Conservation (phyloP, 1,140 invertebrate genomes). For the Bombus ignitus region DNA sequence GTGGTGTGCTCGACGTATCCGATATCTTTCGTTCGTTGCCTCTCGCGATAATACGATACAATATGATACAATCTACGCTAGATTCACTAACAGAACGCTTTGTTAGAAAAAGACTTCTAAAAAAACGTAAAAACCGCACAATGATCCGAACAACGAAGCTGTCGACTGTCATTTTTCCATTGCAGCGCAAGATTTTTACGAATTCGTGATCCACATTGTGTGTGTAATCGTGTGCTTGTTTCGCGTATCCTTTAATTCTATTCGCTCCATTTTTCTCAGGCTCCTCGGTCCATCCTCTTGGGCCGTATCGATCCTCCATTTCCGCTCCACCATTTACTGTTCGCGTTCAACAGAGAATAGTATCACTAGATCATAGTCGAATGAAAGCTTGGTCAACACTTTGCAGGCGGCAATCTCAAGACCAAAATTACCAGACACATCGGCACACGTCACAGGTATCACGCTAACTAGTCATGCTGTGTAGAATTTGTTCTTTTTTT, state of each 20-base stretch:
- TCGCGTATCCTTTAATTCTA: conserved; percentile 1
- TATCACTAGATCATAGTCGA: conserved; percentile 16
- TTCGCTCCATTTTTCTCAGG: neutral
- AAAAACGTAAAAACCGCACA: conserved; percentile 59
- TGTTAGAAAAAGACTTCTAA: conserved; percentile 61
- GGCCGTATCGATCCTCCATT: conserved; percentile 26
- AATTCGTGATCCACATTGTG: neutral
- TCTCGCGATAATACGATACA: conserved; percentile 26
- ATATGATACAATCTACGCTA: conserved; percentile 65
- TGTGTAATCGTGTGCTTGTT: neutral
- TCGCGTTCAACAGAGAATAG: conserved; percentile 47
- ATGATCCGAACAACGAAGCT: conserved; percentile 33
- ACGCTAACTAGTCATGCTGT: conserved; percentile 48
- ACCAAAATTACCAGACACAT: conserved; percentile 21
- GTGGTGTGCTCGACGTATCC: conserved; percentile 36
- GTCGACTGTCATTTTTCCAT: conserved; percentile 9
- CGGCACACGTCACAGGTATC: conserved; percentile 17
- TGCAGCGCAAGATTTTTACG: conserved; percentile 35
- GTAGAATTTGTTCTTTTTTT: neutral
- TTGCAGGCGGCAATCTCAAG: conserved; percentile 45
- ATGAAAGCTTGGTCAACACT: conserved; percentile 7
- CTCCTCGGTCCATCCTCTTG: neutral
- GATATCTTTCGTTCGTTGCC: neutral
- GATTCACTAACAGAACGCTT: conserved; percentile 62
- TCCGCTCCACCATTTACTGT: conserved; percentile 34